phyloP scores from a whole-genome alignment of 2,797 vertebrate species.

The Melanogrammus aeglefinus region DNA sequence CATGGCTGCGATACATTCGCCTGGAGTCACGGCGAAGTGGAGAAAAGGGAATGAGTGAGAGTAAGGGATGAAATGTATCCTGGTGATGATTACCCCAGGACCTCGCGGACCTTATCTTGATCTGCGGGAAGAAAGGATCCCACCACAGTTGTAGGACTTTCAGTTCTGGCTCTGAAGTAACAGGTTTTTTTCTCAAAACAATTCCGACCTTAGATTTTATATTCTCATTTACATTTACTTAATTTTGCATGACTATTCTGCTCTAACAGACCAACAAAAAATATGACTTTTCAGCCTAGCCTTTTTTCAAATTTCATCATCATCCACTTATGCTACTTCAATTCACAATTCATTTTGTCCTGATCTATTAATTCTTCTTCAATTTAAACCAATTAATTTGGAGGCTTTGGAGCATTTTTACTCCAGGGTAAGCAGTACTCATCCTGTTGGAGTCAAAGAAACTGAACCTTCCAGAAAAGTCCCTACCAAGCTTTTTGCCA shows the following conservation, averaged over 20 bases:
- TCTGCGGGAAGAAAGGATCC: not conserved
- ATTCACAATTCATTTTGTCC: not conserved
- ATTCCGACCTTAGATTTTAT: not conserved
- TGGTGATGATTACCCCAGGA: slow-evolving; percentile 9
- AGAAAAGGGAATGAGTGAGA: not conserved
- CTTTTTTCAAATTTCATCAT: not conserved
- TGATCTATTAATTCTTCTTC: not conserved
- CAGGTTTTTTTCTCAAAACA: not conserved
- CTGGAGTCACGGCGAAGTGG: slow-evolving; percentile 10
- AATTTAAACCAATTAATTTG: not conserved
- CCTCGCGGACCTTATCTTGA: not conserved
- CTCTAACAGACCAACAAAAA: not conserved
- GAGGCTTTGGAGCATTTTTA: not conserved
- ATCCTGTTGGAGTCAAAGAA: not conserved
- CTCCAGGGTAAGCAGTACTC: not conserved
- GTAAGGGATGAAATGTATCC: slow-evolving; percentile 10
- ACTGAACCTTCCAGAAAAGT: not conserved
- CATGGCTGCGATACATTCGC: slow-evolving; percentile 22
- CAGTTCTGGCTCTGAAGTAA: not conserved
- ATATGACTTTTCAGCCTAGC: not conserved
- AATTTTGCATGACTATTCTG: not conserved
- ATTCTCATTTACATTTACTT: not conserved
- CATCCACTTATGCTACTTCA: not conserved
- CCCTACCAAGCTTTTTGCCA: not conserved
- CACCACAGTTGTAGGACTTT: not conserved